Evolutionary conservation across 2,113 vertebrate genomes (phyloP), one percentile per base, ranked within the genome.

Genomic region (Oceanodroma tethys): DNA sequence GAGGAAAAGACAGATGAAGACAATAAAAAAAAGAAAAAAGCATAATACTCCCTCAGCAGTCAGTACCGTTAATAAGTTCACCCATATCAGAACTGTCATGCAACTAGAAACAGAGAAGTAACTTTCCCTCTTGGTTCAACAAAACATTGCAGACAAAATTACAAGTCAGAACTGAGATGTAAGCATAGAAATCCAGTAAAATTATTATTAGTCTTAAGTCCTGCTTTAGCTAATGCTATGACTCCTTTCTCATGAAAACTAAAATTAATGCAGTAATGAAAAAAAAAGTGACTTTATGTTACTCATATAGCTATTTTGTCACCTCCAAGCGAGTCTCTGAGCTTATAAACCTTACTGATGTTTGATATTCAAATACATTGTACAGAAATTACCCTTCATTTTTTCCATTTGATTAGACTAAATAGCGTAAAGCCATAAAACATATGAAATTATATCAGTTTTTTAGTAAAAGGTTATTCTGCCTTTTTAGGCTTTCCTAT

Each of bases 401-500:
- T 62, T 72, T 74, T 21, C 27, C 4, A 55, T 66, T 68, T 48
- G 18, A 67, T 56, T 71, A 52, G 16, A 90, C 29, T 53, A 36
- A 59, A 75, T 3, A 81, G 30, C 2, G 0, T 70, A 52, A 75
- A 17, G 18, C 25, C 17, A 40, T 27, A 36, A 67, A 80, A 12
- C 23, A 38, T 32, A 95, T 40, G 82, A 70, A 59, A 45, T 22
- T 2, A 6, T 74, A 70, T 22, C n/a, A 63, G 50, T 56, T 97
- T 97, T 76, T 93, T 53, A 95, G 58, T 72, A 88, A 71, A 78
- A 71, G 11, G 56, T 23, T 42, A 62, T 55, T 92, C 22, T 68
- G 56, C 12, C 67, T 72, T 93, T 80, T 68, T 63, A 93, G n/a
- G 53, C 78, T 95, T 96, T 96, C 91, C 72, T 86, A 96, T 66